Base-by-base conservation (phyloP, 2,113 vertebrate species). In the Plecotus auritus region DNA sequence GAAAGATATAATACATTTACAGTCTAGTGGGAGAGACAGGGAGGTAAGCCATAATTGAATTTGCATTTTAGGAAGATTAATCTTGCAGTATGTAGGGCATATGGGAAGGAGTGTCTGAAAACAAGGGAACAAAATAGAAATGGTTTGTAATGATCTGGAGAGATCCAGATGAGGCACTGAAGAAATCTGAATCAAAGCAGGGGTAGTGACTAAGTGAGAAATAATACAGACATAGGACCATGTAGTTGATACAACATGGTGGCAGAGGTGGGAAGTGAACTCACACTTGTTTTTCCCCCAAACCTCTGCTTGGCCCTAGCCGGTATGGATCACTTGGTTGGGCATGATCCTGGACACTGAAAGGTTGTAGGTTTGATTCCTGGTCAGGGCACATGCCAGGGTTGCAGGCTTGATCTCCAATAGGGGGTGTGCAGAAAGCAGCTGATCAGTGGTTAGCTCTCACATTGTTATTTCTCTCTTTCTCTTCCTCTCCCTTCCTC, bases 1-100 rank as follows among this genome's bases (percentile, higher is more conserved):
- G 37, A 80, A 70, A 74, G 30, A 32, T 77, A 22, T n/a, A 40
- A 66, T 18, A 30, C 45, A 30, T 85, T 81, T 66, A 64, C 42
- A 42, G 76, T 85, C 80, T 90, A 67, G 20, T 70, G 91, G 85
- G 77, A 88, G 78, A 85, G 64, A 90, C 10, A 26, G 26, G 84
- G 49, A 90, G 51, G 42, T 72, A n/a, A 30, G 7, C 45, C 56
- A 4, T 84, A 81, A 90, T 49, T 30, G 23, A 85, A 61, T 88
- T 85, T 93, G 51, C 91, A 93, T 95, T 72, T 93, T 59, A 74
- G 35, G 72, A 85, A 74, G 72, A 96, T 95, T 93, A 85, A 93
- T 85, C 88, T 87, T 54, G 17, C 49, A 74, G 26, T 35, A 14
- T 4, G 11, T 20, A 73, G n/a, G n/a, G 30, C 80, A 59, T 22